Conservation (phyloP, 1,140 invertebrate species). For the Calliopsis andreniformis region DNA sequence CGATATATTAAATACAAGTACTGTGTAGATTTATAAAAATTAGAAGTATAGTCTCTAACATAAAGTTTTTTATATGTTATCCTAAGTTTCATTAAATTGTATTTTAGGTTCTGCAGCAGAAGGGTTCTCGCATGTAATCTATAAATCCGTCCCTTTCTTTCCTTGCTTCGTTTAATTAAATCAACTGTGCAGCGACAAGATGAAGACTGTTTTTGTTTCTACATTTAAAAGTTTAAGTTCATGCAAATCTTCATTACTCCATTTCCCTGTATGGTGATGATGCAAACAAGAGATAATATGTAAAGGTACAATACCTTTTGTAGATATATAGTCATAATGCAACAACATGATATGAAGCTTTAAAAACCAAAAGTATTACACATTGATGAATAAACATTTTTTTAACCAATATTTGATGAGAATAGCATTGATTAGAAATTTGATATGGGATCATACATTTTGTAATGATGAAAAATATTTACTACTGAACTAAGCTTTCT, state of each 20-base stretch:
- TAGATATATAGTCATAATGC: constrained; percentile 53
- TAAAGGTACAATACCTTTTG: constrained; percentile 49
- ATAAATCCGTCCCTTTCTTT: constrained; percentile 71
- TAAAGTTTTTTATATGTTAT: constrained; percentile 25
- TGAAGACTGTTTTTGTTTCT: constrained; percentile 74
- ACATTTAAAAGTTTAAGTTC: constrained; percentile 62
- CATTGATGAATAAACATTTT: constrained; percentile 38
- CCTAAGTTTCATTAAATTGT: constrained; percentile 57
- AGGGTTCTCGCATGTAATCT: constrained; percentile 93
- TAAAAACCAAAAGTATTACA: constrained; percentile 59
- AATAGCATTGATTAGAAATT: constrained; percentile 50
- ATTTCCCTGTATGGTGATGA: constrained; percentile 39
- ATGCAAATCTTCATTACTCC: constrained; percentile 45
- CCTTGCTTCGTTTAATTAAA: constrained; percentile 70
- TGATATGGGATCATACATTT: constrained; percentile 51
- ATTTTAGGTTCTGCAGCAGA: constrained; percentile 88
- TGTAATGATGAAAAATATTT: constrained; percentile 40
- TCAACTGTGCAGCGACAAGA: constrained; percentile 70
- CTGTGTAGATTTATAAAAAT: neutral
- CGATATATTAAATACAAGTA: neutral
- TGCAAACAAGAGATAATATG: constrained; percentile 39
- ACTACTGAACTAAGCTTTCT: constrained; percentile 48
- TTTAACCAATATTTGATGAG: constrained; percentile 25
- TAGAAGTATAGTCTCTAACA: constrained; percentile 28
- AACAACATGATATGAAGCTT: constrained; percentile 52